phyloP scores from a whole-genome alignment of 2,888 invertebrate genomes.

The Coremacera marginata region DNA sequence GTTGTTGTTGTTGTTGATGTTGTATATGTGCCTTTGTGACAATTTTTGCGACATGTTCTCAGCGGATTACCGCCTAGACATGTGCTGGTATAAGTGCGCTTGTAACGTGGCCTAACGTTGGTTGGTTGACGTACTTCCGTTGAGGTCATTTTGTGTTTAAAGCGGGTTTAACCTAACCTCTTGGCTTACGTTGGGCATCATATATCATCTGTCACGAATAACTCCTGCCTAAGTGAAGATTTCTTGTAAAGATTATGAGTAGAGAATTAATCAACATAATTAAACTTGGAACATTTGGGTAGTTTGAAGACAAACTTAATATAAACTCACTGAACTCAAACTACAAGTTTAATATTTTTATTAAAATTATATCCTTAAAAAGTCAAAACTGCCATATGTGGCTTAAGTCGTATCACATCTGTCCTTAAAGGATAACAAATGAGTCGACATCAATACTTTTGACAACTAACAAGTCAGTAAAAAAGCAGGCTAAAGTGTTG shows the following conservation, averaged over 20 bases:
- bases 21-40: constrained; percentile 22
- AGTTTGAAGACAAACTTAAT: too few species aligned
- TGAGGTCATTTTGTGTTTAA: constrained; percentile 15
- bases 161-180: background rate
- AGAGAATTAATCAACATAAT: background rate
- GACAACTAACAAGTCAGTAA: background rate
- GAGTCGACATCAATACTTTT: background rate
- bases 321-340: too few species aligned
- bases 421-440: background rate
- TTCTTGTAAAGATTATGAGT: background rate
- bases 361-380: background rate
- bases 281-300: background rate
- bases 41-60: constrained; percentile 34
- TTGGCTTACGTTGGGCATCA: background rate
- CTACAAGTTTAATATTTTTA: too few species aligned
- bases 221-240: background rate
- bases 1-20: background rate
- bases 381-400: background rate
- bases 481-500: background rate
- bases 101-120: too few species aligned
- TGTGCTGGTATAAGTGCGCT: background rate
- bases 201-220: background rate
- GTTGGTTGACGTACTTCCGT: background rate
- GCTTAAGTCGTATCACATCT: background rate
- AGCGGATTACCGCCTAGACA: constrained; percentile 20